Evolutionary conservation across 2,797 vertebrate genomes (phyloP).

Genomic region (Ptychadena robeensis): DNA sequence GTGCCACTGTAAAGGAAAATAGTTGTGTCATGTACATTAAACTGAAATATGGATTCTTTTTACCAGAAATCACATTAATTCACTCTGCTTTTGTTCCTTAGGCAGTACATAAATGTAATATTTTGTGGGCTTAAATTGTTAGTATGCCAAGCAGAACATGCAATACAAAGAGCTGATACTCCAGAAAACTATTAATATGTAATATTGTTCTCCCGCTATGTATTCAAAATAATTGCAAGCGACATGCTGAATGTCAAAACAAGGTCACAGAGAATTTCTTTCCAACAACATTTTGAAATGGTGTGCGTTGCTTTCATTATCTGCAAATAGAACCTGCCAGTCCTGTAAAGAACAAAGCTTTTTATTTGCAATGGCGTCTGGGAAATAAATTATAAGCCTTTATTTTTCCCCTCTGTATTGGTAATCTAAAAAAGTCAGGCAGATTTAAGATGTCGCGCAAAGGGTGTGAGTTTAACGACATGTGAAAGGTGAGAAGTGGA

Average conservation of each 20-base stretch:
- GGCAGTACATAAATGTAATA: background rate
- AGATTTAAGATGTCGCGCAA: conserved; percentile 39
- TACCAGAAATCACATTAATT: background rate
- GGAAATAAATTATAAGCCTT: conserved; percentile 59
- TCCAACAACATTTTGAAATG: conserved; percentile 47
- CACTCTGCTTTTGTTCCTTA: background rate
- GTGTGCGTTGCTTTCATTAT: conserved; percentile 51
- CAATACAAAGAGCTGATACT: background rate
- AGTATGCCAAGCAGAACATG: background rate
- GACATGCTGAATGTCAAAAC: conserved; percentile 49
- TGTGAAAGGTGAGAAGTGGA: conserved; percentile 52
- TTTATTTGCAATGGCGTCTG: conserved; percentile 52
- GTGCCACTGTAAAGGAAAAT: background rate
- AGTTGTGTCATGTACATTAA: conserved; percentile 16
- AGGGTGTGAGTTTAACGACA: conserved; percentile 34
- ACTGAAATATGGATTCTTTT: background rate
- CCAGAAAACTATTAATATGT: conserved; percentile 17
- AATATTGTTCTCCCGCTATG: conserved; percentile 17
- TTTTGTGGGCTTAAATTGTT: background rate
- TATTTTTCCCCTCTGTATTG: conserved; percentile 46
- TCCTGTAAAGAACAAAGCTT: conserved; percentile 25
- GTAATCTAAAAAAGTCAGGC: conserved; percentile 51
- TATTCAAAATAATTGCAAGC: conserved; percentile 35
- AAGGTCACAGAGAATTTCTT: conserved; percentile 48
- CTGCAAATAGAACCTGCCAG: conserved; percentile 51